Percentiles rank a stretch among this genome's conserved stretches.
phyloP scores from a whole-genome alignment of 2,113 vertebrate genomes.

The Oostethus manadensis region DNA sequence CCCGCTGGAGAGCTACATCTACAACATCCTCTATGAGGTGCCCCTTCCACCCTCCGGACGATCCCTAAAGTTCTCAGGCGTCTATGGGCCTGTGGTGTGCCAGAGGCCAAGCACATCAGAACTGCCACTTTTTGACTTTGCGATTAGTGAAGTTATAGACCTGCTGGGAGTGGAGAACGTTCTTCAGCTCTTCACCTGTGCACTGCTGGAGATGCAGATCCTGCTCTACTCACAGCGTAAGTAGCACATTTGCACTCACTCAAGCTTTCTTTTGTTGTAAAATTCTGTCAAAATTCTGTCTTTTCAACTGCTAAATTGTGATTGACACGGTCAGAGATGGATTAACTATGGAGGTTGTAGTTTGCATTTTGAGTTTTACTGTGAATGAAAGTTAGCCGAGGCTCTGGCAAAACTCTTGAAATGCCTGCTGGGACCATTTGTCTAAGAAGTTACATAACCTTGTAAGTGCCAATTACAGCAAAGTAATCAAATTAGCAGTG shows the following conservation, averaged over 20 bases:
- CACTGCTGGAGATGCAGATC: slow-evolving; percentile 96
- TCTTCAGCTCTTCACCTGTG: slow-evolving; percentile 95
- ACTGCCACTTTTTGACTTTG: slow-evolving; percentile 93
- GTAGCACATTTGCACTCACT: slow-evolving; percentile 49
- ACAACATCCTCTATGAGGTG: slow-evolving; percentile 96
- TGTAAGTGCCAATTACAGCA: slow-evolving; percentile 31
- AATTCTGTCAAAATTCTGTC: neutral
- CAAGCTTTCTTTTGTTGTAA: neutral
- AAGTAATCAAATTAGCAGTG: slow-evolving; percentile 5
- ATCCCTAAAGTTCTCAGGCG: slow-evolving; percentile 93
- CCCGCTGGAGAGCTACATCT: slow-evolving; percentile 97
- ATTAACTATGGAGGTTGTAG: neutral
- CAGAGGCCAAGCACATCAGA: slow-evolving; percentile 93
- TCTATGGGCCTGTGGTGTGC: slow-evolving; percentile 91
- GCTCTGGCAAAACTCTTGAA: slow-evolving; percentile 15
- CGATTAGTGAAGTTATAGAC: slow-evolving; percentile 85
- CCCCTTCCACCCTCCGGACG: slow-evolving; percentile 89
- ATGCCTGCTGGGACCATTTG: slow-evolving; percentile 18
- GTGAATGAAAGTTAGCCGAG: neutral
- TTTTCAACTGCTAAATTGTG: neutral
- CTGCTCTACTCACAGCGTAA: slow-evolving; percentile 98
- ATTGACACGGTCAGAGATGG: neutral
- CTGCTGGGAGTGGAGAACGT: slow-evolving; percentile 95
- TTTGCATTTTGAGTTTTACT: neutral
- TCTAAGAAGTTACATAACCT: slow-evolving; percentile 41